Percentiles rank a stretch among this genome's conserved stretches.
These are phyloP conservation scores for Chauna torquata DNA, from an alignment of 2,113 vertebrate genomes.

Conservation along the genomic window DNA sequence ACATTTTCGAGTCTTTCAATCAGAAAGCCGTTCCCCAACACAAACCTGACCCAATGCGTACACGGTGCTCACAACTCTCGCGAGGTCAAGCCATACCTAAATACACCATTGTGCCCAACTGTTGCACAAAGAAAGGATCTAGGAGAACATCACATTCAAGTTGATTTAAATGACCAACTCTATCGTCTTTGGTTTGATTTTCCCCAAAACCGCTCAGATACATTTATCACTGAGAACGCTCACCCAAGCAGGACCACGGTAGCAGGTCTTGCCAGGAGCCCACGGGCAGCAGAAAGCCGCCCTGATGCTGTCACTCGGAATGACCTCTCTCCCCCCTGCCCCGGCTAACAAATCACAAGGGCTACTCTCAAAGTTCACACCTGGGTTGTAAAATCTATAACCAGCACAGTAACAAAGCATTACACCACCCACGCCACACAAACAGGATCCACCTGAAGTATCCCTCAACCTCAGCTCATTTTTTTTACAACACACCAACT, in stretches of 20 bases:
- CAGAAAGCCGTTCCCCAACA: not conserved
- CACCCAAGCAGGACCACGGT: not conserved
- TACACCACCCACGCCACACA: fast-evolving
- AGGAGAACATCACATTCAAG: not conserved
- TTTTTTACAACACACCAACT: not conserved
- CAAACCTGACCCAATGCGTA: fast-evolving
- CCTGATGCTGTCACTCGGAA: not conserved
- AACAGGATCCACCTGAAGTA: not conserved
- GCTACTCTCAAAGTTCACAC: not conserved
- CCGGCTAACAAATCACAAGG: not conserved
- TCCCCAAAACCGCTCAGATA: not conserved
- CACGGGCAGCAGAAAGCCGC: not conserved
- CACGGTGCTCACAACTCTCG: fast-evolving
- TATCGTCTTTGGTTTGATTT: not conserved
- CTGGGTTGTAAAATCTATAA: not conserved
- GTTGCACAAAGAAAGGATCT: fast-evolving
- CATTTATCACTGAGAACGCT: not conserved
- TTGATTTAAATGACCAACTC: not conserved
- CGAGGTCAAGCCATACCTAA: fast-evolving
- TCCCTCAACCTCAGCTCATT: not conserved
- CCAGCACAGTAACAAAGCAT: not conserved
- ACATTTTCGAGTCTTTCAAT: not conserved
- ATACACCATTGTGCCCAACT: fast-evolving
- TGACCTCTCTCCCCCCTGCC: not conserved
- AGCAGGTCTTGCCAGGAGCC: not conserved